Conservation (phyloP, 2,888 invertebrate genomes). For the Bimastos eiseni region DNA sequence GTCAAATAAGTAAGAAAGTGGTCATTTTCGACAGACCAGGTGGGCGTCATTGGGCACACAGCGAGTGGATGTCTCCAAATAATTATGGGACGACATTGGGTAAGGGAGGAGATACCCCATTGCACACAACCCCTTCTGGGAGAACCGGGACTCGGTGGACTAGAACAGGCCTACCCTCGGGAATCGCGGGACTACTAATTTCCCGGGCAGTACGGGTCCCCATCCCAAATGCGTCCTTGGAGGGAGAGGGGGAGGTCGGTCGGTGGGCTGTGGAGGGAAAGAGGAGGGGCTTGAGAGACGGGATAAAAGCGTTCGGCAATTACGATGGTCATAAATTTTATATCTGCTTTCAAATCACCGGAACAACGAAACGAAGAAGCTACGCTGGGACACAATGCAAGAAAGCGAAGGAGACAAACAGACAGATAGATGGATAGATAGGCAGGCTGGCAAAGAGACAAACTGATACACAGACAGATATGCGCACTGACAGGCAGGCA, state of each 20-base stretch:
- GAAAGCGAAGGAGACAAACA: neutral
- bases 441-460: too few species aligned
- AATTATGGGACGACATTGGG: neutral
- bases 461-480: neutral
- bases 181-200: neutral
- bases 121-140: neutral
- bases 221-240: neutral
- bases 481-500: neutral
- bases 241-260: neutral
- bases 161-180: neutral
- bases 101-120: neutral
- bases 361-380: neutral
- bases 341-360: neutral
- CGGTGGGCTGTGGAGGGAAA: neutral
- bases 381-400: neutral
- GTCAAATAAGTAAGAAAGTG: neutral
- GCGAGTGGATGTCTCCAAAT: neutral
- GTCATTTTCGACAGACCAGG: neutral
- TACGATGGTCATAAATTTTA: constrained; percentile 13
- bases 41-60: neutral
- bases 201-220: neutral
- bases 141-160: neutral
- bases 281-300: neutral
- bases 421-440: too few species aligned
- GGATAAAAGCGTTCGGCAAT: constrained; percentile 9